Conservation (phyloP, 2,797 vertebrate species). For the Rhincodon typus region DNA sequence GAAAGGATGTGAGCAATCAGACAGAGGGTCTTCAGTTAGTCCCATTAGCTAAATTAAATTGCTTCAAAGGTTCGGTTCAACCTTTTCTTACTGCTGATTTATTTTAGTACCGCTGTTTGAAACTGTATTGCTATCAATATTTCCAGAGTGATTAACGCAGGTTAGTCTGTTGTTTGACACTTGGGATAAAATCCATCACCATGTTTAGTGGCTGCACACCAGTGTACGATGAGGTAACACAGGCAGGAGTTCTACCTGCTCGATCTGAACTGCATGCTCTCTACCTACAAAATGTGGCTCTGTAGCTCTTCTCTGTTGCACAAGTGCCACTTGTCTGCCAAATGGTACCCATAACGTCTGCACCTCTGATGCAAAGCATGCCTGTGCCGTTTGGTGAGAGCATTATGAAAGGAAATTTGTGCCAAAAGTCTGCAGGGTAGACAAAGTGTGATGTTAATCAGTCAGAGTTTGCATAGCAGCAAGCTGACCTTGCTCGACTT, state of each 20-base stretch:
- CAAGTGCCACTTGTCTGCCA: not conserved
- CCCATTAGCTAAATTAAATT: conserved; percentile 29
- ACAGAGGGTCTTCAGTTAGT: not conserved
- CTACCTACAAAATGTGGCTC: not conserved
- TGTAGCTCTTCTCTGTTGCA: not conserved
- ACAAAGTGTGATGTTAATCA: not conserved
- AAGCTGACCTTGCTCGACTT: not conserved
- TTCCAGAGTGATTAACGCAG: not conserved
- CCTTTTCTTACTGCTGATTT: not conserved
- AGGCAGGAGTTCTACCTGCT: not conserved
- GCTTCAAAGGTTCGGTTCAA: not conserved
- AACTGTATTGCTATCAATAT: not conserved
- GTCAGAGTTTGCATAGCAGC: not conserved
- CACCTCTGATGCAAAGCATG: not conserved
- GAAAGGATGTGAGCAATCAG: not conserved
- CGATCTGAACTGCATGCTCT: not conserved
- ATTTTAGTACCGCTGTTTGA: conserved; percentile 11
- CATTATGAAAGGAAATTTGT: not conserved
- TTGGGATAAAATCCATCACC: not conserved
- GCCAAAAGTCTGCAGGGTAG: not conserved
- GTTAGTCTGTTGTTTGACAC: not conserved
- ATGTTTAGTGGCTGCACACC: not conserved
- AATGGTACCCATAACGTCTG: not conserved
- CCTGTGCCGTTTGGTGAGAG: not conserved
- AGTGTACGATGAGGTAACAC: not conserved